These are phyloP conservation scores for Malurus alboscapulatus DNA, from an alignment of 2,113 vertebrate species.

Conservation along the genomic window DNA sequence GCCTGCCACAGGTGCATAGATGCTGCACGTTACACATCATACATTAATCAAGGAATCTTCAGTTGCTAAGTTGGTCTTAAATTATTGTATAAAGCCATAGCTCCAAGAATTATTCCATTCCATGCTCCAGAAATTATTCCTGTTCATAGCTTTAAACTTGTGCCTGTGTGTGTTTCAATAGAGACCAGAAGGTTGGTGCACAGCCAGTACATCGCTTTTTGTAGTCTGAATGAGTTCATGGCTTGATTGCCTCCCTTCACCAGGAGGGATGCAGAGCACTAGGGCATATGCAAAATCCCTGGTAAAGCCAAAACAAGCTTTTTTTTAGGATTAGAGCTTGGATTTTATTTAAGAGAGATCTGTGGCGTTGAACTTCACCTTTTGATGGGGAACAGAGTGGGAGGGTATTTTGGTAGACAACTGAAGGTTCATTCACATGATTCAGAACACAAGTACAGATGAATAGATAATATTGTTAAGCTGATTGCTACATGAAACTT, in stretches of 20 bases:
- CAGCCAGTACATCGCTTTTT: not conserved
- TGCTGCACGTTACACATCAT: not conserved
- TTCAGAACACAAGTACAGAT: not conserved
- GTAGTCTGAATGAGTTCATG: not conserved
- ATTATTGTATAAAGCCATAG: not conserved
- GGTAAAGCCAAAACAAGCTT: not conserved
- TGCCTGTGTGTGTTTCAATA: not conserved
- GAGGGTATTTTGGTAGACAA: not conserved
- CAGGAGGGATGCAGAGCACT: accelerated
- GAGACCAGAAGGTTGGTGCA: not conserved
- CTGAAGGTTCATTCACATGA: not conserved
- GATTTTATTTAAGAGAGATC: not conserved
- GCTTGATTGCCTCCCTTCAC: not conserved
- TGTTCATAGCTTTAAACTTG: not conserved
- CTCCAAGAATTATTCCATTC: not conserved
- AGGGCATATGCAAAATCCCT: not conserved
- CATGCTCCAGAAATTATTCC: not conserved
- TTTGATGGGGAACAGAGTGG: not conserved
- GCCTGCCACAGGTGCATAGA: not conserved
- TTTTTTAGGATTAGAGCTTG: not conserved
- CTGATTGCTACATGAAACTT: not conserved
- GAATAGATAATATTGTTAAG: not conserved
- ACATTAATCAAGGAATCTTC: not conserved
- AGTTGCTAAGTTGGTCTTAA: not conserved
- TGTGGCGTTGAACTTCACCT: not conserved